These are phyloP conservation scores for Rhynchotus rufescens DNA, from an alignment of 2,797 vertebrate species.

Conservation along the genomic window DNA sequence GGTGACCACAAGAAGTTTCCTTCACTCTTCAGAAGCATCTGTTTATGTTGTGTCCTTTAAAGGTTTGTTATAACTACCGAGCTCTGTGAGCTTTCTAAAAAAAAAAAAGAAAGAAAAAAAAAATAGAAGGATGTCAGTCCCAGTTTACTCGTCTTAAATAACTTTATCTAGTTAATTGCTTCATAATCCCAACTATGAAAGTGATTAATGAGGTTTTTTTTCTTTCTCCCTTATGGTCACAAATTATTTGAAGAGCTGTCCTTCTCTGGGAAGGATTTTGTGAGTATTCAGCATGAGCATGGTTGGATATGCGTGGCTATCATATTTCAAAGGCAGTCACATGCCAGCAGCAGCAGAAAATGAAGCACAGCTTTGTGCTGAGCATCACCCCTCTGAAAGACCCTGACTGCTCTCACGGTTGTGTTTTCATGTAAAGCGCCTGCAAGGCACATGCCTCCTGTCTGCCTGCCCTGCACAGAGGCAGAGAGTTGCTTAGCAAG, in stretches of 20 bases:
- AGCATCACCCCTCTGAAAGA: background rate
- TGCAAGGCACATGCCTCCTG: no score
- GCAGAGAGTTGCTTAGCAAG: background rate
- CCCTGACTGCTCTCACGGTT: background rate
- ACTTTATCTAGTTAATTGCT: background rate
- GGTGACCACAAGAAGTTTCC: background rate
- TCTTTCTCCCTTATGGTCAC: background rate
- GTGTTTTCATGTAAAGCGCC: accelerated
- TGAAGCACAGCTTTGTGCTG: background rate
- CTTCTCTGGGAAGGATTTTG: background rate
- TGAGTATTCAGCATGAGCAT: accelerated
- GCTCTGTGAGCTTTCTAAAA: background rate
- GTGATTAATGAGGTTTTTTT: background rate
- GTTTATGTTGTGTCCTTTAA: background rate
- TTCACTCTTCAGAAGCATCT: background rate
- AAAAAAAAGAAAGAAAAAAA: background rate
- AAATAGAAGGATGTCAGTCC: background rate
- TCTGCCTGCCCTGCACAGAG: background rate
- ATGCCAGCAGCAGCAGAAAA: background rate
- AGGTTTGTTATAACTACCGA: background rate
- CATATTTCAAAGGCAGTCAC: background rate
- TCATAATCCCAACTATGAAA: background rate
- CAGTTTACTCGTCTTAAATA: background rate
- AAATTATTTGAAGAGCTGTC: background rate
- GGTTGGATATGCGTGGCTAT: background rate